Evolutionary conservation across 2,797 vertebrate species (phyloP).

Genomic region (Triplophysa yarkandensis): DNA sequence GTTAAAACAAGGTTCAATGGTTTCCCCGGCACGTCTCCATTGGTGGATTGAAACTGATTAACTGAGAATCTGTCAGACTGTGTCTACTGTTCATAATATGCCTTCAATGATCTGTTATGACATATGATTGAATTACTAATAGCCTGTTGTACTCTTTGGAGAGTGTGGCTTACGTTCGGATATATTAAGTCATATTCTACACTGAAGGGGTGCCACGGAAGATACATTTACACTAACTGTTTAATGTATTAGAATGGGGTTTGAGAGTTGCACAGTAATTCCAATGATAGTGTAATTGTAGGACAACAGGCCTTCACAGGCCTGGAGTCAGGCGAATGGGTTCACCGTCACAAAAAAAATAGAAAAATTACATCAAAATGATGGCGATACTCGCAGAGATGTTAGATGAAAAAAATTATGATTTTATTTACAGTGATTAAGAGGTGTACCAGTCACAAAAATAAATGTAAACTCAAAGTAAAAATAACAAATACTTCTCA

Average conservation of each 20-base stretch:
- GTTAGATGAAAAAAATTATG: too few species aligned
- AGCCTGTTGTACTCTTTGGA: not conserved
- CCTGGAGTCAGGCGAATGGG: too few species aligned
- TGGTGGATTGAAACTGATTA: not conserved
- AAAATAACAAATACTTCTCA: too few species aligned
- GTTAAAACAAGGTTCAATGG: not conserved
- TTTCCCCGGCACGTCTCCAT: not conserved
- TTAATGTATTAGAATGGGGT: not conserved
- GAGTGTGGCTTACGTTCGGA: not conserved
- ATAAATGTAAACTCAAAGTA: too few species aligned
- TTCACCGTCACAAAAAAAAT: too few species aligned
- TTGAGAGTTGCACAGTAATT: not conserved
- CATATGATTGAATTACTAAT: not conserved
- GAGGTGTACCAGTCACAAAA: too few species aligned
- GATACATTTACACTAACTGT: not conserved
- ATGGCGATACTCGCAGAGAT: too few species aligned
- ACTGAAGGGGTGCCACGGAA: not conserved
- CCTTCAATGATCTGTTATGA: not conserved
- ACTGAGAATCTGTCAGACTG: not conserved
- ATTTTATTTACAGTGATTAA: too few species aligned
- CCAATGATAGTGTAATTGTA: too few species aligned
- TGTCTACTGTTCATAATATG: not conserved
- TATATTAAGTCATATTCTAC: not conserved
- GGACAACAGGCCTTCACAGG: too few species aligned
- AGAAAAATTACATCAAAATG: too few species aligned